Percentiles rank a stretch among this genome's conserved stretches.
phyloP scores from a whole-genome alignment of 2,888 invertebrate genomes.

The Euzetes globulus region DNA sequence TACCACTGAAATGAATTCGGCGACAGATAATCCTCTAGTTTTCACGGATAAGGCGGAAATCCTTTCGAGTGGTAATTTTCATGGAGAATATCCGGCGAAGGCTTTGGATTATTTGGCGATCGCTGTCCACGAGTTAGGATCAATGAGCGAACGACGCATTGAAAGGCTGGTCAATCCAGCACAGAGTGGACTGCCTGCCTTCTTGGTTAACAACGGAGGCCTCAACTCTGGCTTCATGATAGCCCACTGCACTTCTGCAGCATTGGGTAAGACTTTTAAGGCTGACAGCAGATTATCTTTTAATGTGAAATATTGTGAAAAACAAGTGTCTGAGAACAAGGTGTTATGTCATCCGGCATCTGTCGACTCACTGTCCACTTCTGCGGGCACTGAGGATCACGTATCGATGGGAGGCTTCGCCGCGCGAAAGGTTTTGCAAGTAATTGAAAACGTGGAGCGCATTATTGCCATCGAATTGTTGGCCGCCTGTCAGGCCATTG shows the following conservation, averaged over 20 bases:
- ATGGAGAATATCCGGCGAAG: constrained; percentile 63
- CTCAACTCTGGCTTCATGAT: constrained; percentile 63
- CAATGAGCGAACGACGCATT: constrained; percentile 59
- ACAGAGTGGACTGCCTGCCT: constrained; percentile 59
- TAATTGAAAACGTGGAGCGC: constrained; percentile 53
- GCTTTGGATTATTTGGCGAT: constrained; percentile 60
- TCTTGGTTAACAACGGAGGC: constrained; percentile 59
- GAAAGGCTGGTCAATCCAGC: constrained; percentile 60
- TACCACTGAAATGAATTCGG: constrained; percentile 59
- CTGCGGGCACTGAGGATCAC: constrained; percentile 62
- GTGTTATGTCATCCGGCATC: constrained; percentile 61
- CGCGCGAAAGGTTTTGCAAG: constrained; percentile 57
- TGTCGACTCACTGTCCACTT: constrained; percentile 59
- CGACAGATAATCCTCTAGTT: constrained; percentile 59
- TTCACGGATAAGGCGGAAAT: constrained; percentile 56
- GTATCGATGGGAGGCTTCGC: constrained; percentile 63
- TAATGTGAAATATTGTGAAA: too few relatives aligned
- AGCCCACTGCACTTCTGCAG: constrained; percentile 60
- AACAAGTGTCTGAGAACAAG: constrained; percentile 64
- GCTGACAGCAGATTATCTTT: too few relatives aligned
- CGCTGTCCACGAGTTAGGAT: constrained; percentile 58
- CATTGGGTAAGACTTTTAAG: constrained; percentile 54
- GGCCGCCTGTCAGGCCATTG: constrained; percentile 60
- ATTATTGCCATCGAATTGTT: constrained; percentile 61
- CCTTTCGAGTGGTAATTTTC: constrained; percentile 62